phyloP scores from a whole-genome alignment of 1,140 invertebrate species.

The Tenebrio molitor region DNA sequence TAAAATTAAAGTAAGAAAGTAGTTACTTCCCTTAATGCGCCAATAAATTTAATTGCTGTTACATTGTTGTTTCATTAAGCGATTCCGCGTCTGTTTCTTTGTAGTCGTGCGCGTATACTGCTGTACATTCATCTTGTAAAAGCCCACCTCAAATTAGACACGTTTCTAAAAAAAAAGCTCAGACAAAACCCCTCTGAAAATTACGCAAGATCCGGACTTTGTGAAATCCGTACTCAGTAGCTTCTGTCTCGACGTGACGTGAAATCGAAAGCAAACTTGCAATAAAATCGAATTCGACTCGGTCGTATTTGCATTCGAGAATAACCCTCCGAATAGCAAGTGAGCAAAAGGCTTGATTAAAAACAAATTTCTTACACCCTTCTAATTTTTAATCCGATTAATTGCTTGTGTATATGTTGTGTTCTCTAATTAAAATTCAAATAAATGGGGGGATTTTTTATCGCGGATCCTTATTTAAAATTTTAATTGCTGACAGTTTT shows the following conservation, averaged over 20 bases:
- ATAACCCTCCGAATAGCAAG: conserved; percentile 2
- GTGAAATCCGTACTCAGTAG: conserved; percentile 32
- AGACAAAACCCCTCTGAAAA: conserved; percentile 31
- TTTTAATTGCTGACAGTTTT: conserved; percentile 35
- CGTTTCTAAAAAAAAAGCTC: conserved; percentile 37
- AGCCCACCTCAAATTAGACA: conserved; percentile 27
- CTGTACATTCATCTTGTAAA: background rate
- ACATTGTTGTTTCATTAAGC: conserved; percentile 27
- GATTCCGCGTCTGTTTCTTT: conserved; percentile 7
- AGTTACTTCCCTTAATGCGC: conserved; percentile 13
- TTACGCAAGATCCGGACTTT: conserved; percentile 43
- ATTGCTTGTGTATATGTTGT: conserved; percentile 13
- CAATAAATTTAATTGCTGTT: conserved; percentile 20
- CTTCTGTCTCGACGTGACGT: conserved; percentile 37
- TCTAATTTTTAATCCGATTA: conserved; percentile 12
- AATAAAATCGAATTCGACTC: conserved; percentile 40
- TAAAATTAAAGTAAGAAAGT: conserved; percentile 25
- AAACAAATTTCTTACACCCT: conserved; percentile 15
- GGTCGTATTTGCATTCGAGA: conserved; percentile 14
- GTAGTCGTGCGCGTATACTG: background rate
- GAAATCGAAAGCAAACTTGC: conserved; percentile 35
- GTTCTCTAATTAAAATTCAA: conserved; percentile 13
- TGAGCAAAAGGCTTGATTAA: conserved; percentile 23
- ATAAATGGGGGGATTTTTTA: background rate
- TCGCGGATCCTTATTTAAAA: conserved; percentile 18